Evolutionary conservation across 2,113 vertebrate species (phyloP), one percentile per base, ranked within the genome.

Genomic region (Pantherophis guttatus): DNA sequence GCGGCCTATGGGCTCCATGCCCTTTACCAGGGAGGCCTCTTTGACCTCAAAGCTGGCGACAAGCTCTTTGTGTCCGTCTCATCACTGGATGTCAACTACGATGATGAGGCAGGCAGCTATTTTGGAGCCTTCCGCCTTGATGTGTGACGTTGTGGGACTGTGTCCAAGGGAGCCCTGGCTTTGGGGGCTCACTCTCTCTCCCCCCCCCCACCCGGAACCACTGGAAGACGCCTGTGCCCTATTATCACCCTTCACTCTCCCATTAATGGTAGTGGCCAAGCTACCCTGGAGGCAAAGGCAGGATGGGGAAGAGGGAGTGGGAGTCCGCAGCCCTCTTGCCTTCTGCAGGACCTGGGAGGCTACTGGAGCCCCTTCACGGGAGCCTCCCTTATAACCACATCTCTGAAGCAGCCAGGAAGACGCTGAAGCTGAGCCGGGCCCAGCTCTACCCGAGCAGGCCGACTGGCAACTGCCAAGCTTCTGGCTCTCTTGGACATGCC

Each of bases 41-140:
- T 99, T 1, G 98, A 99, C 95, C 97, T 99, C 89, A 96, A 97
- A 24, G 98, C 98, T 0, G 98, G 98, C 0, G 98, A 98, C 0
- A 98, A 98, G 97, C 97, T 99, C 94, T 99, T 99, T 0, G 98
- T 98, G n/a, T 98, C 98, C 0, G 98, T 99, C 57, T 99, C 98
- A 2, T 98, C 98, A 11, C 95, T 98, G 50, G 97, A 97, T 29
- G 98, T 98, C 92, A 97, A 98, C 52, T 97, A 98, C 58, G 97
- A 97, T 0, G 98, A 98, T 0, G 97, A 98, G 0, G 98, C 98
- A 0, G 98, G 98, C 96, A 98, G 97, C 93, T 99, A 98, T 92
- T 99, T 99, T 0, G 98, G 98, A 0, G 97, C 98, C 88, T 99
- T 98, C 93, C 97, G 98, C 39, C 97, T 99, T 15, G 98, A 98